Percentiles rank a stretch among this genome's conserved stretches.
These are phyloP conservation scores for Chiridota heheva DNA, from an alignment of 35 echinoderm and acorn worm genomes.

Conservation along the genomic window DNA sequence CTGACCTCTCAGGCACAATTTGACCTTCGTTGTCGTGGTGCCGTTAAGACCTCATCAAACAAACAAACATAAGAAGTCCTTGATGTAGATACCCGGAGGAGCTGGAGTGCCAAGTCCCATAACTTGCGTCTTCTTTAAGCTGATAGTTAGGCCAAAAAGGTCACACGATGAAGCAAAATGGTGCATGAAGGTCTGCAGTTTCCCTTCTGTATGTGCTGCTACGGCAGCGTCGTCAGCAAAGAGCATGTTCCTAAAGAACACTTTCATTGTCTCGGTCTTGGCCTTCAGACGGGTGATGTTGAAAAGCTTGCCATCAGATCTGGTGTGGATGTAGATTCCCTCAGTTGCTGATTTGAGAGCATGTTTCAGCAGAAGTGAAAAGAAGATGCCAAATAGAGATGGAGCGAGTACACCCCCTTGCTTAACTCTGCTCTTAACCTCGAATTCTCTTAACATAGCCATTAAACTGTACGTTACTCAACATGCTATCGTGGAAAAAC, in stretches of 20 bases:
- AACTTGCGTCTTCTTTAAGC: too few relatives aligned
- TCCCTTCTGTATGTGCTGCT: too few relatives aligned
- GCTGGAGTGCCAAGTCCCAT: too few relatives aligned
- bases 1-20: too few relatives aligned
- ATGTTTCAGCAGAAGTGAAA: conserved; percentile 30
- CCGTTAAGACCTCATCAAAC: too few relatives aligned
- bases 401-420: conserved; percentile 30
- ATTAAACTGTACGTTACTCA: neutral
- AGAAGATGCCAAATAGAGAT: conserved; percentile 52
- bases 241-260: conserved; percentile 2
- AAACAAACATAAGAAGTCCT: too few relatives aligned
- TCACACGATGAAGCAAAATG: too few relatives aligned
- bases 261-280: neutral
- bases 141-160: too few relatives aligned
- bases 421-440: neutral
- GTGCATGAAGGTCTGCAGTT: too few relatives aligned
- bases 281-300: conserved; percentile 2
- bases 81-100: too few relatives aligned
- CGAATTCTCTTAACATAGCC: neutral
- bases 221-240: conserved; percentile 21
- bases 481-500: conserved; percentile 35
- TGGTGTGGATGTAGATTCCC: conserved; percentile 14
- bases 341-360: conserved; percentile 19
- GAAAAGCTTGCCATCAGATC: conserved; percentile 14
- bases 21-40: too few relatives aligned